Base-by-base conservation (phyloP, 1,140 invertebrate species). In the Galleria mellonella region DNA sequence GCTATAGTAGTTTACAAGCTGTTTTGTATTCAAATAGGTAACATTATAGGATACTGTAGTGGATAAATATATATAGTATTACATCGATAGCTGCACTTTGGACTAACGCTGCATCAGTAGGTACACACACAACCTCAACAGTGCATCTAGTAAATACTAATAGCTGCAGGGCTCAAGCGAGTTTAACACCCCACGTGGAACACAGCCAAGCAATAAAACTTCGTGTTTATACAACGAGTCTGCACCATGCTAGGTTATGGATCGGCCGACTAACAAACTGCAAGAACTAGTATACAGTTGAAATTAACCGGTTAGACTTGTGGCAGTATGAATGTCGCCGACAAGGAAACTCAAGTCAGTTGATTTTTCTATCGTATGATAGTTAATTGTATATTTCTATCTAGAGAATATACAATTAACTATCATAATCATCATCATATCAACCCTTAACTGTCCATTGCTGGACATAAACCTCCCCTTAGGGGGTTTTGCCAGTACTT, bases 151-250 rank as follows among this genome's bases (percentile, higher is more conserved):
- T 73, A 78, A 78, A 78, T 78, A 78, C 69, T 57, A 55, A 60
- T 54, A 47, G 65, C 61, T 57, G 37, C 36, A 53, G 47, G 56
- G 62, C 55, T 65, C 53, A 41, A 42, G 51, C 73, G 64, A 66
- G 67, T 70, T 76, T 73, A 79, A 72, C 66, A 62, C 65, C 60
- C 69, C 64, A 65, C 69, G 66, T 84, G 79, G 77, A 82, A 79
- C 73, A 67, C 64, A 66, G 79, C 79, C 79, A 83, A 82, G 75
- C 73, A 74, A 82, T 83, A 83, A 82, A 83, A 82, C 73, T 72
- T 73, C 62, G 76, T 82, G 77, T 84, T 82, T 79, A 84, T 76
- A 76, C 66, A 56, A 50, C 57, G 46, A 76, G 70, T 74, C 69
- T 59, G 61, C 67, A 69, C 53, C 59, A 65, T 55, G 58, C 64